A percentile compares a stretch with the other conserved stretches of the same genome.
Conservation (phyloP, 2,113 vertebrate species). For the Bombycilla garrulus region DNA sequence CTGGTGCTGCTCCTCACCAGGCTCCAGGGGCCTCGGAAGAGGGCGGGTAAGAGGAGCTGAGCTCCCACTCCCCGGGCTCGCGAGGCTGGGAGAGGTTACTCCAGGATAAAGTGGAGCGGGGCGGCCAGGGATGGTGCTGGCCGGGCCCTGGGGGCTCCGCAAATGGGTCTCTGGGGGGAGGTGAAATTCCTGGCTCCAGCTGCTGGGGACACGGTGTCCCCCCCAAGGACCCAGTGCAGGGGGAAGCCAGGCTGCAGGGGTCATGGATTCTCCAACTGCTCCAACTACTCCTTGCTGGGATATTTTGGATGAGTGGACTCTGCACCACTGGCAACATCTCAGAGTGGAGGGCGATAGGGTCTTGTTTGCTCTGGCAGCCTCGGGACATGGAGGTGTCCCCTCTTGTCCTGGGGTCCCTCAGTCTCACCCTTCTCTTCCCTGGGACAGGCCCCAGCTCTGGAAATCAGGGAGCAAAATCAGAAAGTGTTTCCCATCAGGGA, state of each 20-base stretch:
- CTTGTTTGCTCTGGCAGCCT: neutral
- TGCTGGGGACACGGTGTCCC: neutral
- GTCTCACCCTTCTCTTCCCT: neutral
- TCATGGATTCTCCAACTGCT: neutral
- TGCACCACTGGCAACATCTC: rapidly evolving
- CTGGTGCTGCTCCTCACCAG: constrained; percentile 15
- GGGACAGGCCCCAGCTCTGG: neutral
- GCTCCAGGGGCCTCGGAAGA: constrained; percentile 20
- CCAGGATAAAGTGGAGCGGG: neutral
- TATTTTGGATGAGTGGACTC: rapidly evolving
- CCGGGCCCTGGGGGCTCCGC: neutral
- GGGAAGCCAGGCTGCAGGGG: neutral
- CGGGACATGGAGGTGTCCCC: rapidly evolving
- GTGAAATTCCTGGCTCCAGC: neutral
- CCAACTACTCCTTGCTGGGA: neutral
- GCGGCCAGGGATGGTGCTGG: neutral
- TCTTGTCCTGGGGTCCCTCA: neutral
- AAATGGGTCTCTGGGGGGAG: neutral
- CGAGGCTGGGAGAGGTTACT: neutral
- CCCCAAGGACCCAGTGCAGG: neutral
- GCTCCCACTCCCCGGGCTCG: neutral
- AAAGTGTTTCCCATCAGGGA: constrained; percentile 16
- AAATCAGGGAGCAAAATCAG: neutral
- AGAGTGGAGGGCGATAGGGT: neutral
- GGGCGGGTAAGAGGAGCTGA: neutral